These are phyloP conservation scores for Odontesthes bonariensis DNA, from an alignment of 2,113 vertebrate species.

Conservation along the genomic window DNA sequence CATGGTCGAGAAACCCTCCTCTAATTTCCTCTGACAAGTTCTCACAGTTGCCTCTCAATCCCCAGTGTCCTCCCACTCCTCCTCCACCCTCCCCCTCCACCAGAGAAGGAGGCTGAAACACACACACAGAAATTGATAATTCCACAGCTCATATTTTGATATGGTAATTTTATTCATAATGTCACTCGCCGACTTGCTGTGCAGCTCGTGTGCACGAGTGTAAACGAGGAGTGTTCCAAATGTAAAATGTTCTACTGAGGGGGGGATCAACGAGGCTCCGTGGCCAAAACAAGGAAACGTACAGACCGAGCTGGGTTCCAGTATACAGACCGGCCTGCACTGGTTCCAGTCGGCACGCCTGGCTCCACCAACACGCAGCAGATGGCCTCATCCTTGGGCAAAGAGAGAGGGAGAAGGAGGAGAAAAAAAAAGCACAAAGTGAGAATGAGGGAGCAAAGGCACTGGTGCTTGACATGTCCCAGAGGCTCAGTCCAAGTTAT, in stretches of 20 bases:
- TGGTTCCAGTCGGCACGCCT: slow-evolving; percentile 62
- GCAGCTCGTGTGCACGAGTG: slow-evolving; percentile 60
- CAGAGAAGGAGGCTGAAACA: slow-evolving; percentile 15
- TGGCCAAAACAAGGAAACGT: slow-evolving; percentile 66
- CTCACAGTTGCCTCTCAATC: slow-evolving; percentile 69
- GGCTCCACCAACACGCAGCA: slow-evolving; percentile 69
- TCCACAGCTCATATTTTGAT: slow-evolving; percentile 61
- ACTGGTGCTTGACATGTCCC: slow-evolving; percentile 73
- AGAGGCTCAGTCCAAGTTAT: slow-evolving; percentile 65
- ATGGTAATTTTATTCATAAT: slow-evolving; percentile 73
- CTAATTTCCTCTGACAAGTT: slow-evolving; percentile 72
- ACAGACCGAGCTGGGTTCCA: slow-evolving; percentile 65
- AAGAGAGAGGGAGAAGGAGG: slow-evolving; percentile 28
- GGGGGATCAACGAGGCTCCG: slow-evolving; percentile 41
- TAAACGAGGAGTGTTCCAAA: slow-evolving; percentile 67
- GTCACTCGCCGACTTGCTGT: slow-evolving; percentile 53
- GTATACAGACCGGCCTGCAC: slow-evolving; percentile 55
- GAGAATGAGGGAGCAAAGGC: slow-evolving; percentile 55
- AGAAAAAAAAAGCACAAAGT: slow-evolving; percentile 43
- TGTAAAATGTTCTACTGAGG: slow-evolving; percentile 66
- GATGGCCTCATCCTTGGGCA: slow-evolving; percentile 71
- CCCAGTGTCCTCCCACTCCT: slow-evolving; percentile 36
- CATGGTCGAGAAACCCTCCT: slow-evolving; percentile 52
- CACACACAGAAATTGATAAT: slow-evolving; percentile 38
- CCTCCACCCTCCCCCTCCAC: not conserved